Conservation (phyloP, 2,113 vertebrate species). For the Tinamus guttatus region DNA sequence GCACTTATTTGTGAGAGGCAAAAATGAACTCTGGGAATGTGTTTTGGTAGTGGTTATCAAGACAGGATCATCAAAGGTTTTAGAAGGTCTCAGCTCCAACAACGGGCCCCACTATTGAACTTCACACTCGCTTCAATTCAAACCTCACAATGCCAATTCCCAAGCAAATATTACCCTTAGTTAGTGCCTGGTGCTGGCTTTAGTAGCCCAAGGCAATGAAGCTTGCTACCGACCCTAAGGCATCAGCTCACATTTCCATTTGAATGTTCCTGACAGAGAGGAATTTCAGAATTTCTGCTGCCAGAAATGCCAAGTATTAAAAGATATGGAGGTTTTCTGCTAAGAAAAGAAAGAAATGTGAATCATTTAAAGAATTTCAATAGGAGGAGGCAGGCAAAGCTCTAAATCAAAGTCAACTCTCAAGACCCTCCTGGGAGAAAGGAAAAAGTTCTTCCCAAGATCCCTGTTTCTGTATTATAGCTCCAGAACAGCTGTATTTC, state of each 20-base stretch:
- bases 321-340: neutral
- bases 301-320: neutral
- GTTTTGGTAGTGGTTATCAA: neutral
- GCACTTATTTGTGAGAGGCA: neutral
- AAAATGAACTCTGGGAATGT: neutral
- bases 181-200: neutral
- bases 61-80: neutral
- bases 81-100: neutral
- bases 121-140: neutral
- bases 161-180: rapidly evolving
- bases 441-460: slow-evolving; percentile 10
- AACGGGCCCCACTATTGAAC: neutral
- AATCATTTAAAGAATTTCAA: neutral
- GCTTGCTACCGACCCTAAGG: neutral
- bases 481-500: neutral
- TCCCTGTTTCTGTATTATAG: neutral
- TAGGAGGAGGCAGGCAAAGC: neutral
- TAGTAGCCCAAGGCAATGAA: neutral
- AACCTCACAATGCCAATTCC: neutral
- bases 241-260: neutral
- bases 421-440: neutral
- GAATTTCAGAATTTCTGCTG: neutral
- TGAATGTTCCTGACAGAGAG: neutral
- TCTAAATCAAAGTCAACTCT: slow-evolving; percentile 47
- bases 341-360: neutral